Percentiles rank a stretch among this genome's conserved stretches.
Evolutionary conservation across 2,797 vertebrate species (phyloP).

Genomic region (Garrulus glandarius): DNA sequence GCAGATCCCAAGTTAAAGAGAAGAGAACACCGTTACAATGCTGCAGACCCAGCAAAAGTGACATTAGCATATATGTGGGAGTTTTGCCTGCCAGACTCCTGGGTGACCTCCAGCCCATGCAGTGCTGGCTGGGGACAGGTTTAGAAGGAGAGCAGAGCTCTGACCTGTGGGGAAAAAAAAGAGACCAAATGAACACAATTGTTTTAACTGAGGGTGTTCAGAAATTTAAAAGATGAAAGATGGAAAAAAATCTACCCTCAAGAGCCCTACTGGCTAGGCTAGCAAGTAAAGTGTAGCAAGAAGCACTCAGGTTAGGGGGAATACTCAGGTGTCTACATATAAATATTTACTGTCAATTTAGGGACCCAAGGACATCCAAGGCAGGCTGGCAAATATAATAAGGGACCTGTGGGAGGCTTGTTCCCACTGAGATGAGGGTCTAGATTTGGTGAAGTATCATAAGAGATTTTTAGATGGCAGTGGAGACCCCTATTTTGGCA

Average conservation of each 20-base stretch:
- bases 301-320: not conserved
- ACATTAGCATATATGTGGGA: not conserved
- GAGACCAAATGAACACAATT: not conserved
- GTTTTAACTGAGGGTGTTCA: not conserved
- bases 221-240: not conserved
- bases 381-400: not conserved
- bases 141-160: not conserved
- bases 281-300: not conserved
- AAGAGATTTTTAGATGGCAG: not conserved
- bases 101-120: not conserved
- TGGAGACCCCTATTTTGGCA: not conserved
- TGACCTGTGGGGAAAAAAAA: not conserved
- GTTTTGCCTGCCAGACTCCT: not conserved
- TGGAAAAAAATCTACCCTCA: not conserved
- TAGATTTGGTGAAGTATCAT: not conserved
- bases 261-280: not conserved
- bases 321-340: not conserved
- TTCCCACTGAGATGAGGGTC: not conserved
- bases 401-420: not conserved
- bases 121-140: not conserved
- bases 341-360: not conserved
- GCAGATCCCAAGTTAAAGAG: not conserved
- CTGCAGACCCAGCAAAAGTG: not conserved
- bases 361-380: not conserved
- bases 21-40: not conserved